Evolutionary conservation across 2,888 invertebrate genomes (phyloP), one percentile per base, ranked within the genome.

Genomic region (Drepanosiphum platanoidis): DNA sequence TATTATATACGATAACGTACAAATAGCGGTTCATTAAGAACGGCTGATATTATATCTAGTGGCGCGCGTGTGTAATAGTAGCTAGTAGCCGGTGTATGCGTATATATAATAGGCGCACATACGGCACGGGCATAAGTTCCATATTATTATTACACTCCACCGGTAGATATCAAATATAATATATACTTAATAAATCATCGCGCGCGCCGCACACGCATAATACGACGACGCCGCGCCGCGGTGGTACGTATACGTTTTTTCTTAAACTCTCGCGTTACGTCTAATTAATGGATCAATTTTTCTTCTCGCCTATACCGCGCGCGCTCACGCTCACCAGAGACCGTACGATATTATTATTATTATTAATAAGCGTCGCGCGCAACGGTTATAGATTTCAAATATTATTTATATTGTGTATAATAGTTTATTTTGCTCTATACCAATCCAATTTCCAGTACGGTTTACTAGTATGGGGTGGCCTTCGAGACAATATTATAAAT

Each of bases 271-370:
- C 5, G 15, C 18, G 18, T 66, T 32, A 18, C 52, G 52, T 75
- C 75, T 58, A 75, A 75, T 75, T 58, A 52, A 75, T 34, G n/a
- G 34, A 58, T 75, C 34, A 75, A 75, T 75, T 58, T 52, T 52
- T 32, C 52, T 52, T 74, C 74, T 74, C 52, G 8, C 52, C 34
- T 75, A 7, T 32, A 52, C 27, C 61, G 61, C 22, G 58, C n/a
- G 7, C 22, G 8, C 2, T 61, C 61, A 27, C 27, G 22, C 22
- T n/a, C n/a, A n/a, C n/a, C n/a, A n/a, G n/a, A n/a, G n/a, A n/a
- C n/a, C n/a, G n/a, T n/a, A n/a, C n/a, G n/a, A n/a, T n/a, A n/a
- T n/a, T n/a, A n/a, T n/a, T n/a, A n/a, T n/a, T n/a, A n/a, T n/a
- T n/a, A n/a, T n/a, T n/a, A n/a, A n/a, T n/a, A n/a, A n/a, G n/a